phyloP scores from a whole-genome alignment of 2,797 vertebrate genomes.

The Betta splendens region DNA sequence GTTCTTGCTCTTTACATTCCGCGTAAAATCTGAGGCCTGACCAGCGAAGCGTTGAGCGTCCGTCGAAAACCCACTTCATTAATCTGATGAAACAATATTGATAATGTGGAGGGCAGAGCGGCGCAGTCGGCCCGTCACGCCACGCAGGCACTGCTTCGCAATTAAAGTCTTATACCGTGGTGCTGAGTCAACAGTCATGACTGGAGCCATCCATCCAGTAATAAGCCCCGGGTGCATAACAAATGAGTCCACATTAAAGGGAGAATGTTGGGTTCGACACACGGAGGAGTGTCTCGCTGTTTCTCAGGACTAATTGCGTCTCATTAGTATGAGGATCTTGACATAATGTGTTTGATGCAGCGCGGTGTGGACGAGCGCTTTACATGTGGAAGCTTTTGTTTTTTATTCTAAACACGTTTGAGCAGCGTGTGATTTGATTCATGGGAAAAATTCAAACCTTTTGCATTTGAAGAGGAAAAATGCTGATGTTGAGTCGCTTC shows the following conservation, averaged over 20 bases:
- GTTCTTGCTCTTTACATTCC: not conserved
- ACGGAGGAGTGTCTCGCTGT: conserved; percentile 50
- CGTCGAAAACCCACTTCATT: conserved; percentile 19
- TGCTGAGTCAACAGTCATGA: conserved; percentile 73
- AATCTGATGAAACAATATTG: conserved; percentile 27
- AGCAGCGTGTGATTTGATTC: not conserved
- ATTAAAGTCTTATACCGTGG: conserved; percentile 51
- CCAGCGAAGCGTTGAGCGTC: conserved; percentile 11
- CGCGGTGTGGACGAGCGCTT: conserved; percentile 36
- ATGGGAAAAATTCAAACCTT: not conserved
- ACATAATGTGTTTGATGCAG: conserved; percentile 51
- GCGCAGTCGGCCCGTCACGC: conserved; percentile 30
- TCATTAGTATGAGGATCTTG: conserved; percentile 71
- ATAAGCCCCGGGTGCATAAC: conserved; percentile 61
- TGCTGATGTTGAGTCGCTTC: not conserved
- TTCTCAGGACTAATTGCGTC: conserved; percentile 69
- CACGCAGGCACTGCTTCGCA: conserved; percentile 40
- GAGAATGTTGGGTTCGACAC: conserved; percentile 64
- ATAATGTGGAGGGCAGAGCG: conserved; percentile 23
- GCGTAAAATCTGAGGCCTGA: not conserved
- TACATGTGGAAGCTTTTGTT: conserved; percentile 24
- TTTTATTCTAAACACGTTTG: conserved; percentile 1
- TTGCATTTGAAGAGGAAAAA: too few relatives aligned
- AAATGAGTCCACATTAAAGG: conserved; percentile 67
- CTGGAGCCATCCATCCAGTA: conserved; percentile 60